These are phyloP conservation scores for Sus cebifrons DNA, from an alignment of 2,797 vertebrate genomes.

Conservation along the genomic window DNA sequence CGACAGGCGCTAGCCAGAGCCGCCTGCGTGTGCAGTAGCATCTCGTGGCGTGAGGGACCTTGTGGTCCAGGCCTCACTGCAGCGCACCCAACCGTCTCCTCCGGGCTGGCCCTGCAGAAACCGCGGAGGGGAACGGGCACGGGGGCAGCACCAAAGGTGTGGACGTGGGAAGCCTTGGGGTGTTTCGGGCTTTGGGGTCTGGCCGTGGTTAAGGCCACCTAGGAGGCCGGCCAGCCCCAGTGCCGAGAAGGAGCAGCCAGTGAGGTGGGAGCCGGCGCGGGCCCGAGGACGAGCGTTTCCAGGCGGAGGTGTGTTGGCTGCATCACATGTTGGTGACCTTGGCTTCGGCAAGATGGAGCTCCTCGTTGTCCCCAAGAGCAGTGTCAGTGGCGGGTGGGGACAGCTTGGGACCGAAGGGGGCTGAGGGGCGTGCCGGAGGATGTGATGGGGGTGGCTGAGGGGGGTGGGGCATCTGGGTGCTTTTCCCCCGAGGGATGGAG, in stretches of 20 bases:
- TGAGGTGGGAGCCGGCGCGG: accelerated
- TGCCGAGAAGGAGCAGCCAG: accelerated
- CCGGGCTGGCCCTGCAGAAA: not conserved
- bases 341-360: not conserved
- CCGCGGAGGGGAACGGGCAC: not conserved
- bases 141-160: not conserved
- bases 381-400: accelerated
- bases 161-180: accelerated
- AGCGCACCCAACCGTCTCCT: accelerated
- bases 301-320: too few species aligned
- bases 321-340: accelerated
- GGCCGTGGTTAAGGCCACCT: not conserved
- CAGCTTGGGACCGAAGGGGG: too few species aligned
- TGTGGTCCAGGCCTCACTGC: not conserved
- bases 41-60: accelerated
- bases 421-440: not conserved
- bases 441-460: accelerated
- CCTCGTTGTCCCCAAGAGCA: accelerated
- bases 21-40: accelerated
- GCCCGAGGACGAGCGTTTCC: not conserved
- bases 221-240: not conserved
- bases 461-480: too few species aligned
- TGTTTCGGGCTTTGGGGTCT: not conserved
- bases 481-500: not conserved
- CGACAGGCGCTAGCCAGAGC: not conserved